A percentile compares a stretch with the other conserved stretches of the same genome.
These are phyloP conservation scores for Selene dorsalis DNA, from an alignment of 2,797 vertebrate species.

Conservation along the genomic window DNA sequence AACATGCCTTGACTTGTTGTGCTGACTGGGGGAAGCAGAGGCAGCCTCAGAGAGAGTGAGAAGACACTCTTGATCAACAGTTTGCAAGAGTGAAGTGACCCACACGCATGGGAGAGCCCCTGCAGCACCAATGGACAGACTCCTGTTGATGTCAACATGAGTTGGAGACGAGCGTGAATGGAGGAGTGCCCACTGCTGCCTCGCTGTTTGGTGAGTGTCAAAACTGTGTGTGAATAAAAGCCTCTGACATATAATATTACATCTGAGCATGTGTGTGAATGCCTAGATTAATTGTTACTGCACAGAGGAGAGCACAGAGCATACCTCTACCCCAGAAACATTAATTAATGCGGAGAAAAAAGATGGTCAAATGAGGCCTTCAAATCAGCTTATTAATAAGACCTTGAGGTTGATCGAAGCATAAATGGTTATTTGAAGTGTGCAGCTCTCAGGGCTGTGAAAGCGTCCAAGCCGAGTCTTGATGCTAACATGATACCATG, in stretches of 20 bases:
- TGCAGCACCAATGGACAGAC: slow-evolving; percentile 49
- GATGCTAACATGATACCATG: slow-evolving; percentile 57
- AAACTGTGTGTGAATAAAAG: slow-evolving; percentile 38
- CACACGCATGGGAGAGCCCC: slow-evolving; percentile 31
- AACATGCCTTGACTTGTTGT: slow-evolving; percentile 90
- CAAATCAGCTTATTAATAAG: slow-evolving; percentile 16
- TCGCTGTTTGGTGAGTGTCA: slow-evolving; percentile 66
- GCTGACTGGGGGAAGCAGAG: slow-evolving; percentile 66
- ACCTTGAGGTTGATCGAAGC: slow-evolving; percentile 13
- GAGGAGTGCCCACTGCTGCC: slow-evolving; percentile 38
- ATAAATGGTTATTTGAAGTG: slow-evolving; percentile 20
- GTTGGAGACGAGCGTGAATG: slow-evolving; percentile 35
- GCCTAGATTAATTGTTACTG: slow-evolving; percentile 30
- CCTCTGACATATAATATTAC: slow-evolving; percentile 37
- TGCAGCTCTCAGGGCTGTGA: slow-evolving; percentile 11
- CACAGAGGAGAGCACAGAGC: slow-evolving; percentile 19
- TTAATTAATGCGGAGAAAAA: slow-evolving; percentile 31
- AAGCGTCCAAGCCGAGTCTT: slow-evolving; percentile 36
- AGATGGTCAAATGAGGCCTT: slow-evolving; percentile 20
- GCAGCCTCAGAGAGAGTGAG: slow-evolving; percentile 28
- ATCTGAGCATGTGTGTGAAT: slow-evolving; percentile 19
- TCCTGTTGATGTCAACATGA: slow-evolving; percentile 46
- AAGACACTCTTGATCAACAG: slow-evolving; percentile 75
- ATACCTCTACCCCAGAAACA: slow-evolving; percentile 29
- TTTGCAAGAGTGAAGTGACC: slow-evolving; percentile 73